Base-by-base conservation (phyloP, 2,113 vertebrate genomes). In the Sarotherodon lohbergeri region DNA sequence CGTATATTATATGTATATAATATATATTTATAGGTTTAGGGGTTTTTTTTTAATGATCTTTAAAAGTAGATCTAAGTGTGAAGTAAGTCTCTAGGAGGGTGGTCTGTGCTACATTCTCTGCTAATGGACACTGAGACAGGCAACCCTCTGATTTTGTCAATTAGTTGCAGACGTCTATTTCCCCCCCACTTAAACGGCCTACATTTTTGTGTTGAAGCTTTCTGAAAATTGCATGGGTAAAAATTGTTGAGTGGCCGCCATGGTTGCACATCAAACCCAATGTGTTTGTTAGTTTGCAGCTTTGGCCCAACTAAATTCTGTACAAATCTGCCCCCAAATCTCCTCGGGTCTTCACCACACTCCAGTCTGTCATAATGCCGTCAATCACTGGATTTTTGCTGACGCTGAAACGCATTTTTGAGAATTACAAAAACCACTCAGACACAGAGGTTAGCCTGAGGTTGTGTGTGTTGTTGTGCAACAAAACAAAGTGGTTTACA, bases 141-240 rank as follows among this genome's bases (percentile, higher is more conserved):
- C 90, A 85, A 91, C 85, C 89, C 89, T 91, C 91, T 92, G 91
- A 92, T 94, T 94, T 92, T 83, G 87, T 90, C 93, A 94, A 91
- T 92, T 94, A 88, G 88, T 84, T 93, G 84, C 92, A 92, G 89
- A 83, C 80, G 41, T 86, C 80, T 81, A 36, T 83, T 82, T 36
- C 32, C 55, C 48, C 11, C n/a, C 57, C 43, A 29, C 24, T 54
- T 19, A 61, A 59, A 81, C 82, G 82, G 61, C 87, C 87, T 84
- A 90, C 90, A 94, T 95, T 92, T 92, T 94, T 93, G 91, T 85
- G 88, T 92, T 84, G 76, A 57, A 81, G 81, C 87, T 89, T 81
- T 48, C 57, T 46, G 71, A 86, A 89, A 90, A 89, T 79, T 92
- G 87, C 63, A 79, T 71, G 89, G 84, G 82, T 78, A 76, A 63